Conservation (phyloP, 2,797 vertebrate species). For the Eulemur coronatus region DNA sequence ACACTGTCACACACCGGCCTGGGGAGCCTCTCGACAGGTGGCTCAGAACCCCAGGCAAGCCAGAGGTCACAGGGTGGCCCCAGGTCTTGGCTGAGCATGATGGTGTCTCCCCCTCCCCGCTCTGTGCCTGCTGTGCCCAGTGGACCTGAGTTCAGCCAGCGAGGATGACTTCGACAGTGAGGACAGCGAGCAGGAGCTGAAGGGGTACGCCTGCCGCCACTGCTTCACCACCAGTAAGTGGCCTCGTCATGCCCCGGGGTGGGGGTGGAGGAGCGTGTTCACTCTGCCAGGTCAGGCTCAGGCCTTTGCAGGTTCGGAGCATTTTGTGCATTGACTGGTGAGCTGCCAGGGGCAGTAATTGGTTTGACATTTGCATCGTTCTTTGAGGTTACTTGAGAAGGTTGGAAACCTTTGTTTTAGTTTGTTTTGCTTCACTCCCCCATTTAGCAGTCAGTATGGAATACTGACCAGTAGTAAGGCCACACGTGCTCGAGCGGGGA, state of each 20-base stretch:
- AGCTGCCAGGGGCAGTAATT: background rate
- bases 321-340: background rate
- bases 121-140: constrained; percentile 81
- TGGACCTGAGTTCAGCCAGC: constrained; percentile 99
- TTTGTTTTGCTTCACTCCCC: background rate
- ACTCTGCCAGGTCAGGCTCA: background rate
- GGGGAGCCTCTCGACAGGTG: background rate
- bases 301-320: background rate
- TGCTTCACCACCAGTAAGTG: constrained; percentile 98
- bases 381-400: background rate
- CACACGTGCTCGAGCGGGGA: background rate
- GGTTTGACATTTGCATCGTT: background rate
- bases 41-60: background rate
- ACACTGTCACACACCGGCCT: background rate
- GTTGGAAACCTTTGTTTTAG: background rate
- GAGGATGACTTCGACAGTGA: constrained; percentile 99
- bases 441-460: background rate
- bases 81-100: background rate
- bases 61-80: background rate
- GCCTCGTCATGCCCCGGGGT: accelerated
- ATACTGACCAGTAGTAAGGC: background rate
- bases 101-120: background rate
- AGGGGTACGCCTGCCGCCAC: constrained; percentile 99
- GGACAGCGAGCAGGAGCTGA: constrained; percentile 99
- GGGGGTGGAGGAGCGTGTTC: no score